Evolutionary conservation across 2,888 invertebrate species (phyloP).

Genomic region (Hemaris fuciformis): DNA sequence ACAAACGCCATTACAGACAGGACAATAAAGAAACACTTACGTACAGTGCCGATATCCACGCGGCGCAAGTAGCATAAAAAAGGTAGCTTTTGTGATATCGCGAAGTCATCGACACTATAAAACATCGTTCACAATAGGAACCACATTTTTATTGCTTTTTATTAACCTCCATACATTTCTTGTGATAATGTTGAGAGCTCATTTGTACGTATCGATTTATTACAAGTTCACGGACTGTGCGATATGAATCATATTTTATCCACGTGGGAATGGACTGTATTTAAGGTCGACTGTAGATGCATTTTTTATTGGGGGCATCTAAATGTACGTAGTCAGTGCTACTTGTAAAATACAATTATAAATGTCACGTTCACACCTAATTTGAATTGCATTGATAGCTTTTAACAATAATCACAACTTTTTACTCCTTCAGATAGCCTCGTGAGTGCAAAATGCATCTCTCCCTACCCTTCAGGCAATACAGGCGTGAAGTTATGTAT

Average conservation of each 20-base stretch:
- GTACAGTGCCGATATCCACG: not conserved
- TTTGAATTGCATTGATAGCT: not conserved
- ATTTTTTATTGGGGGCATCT: too few relatives aligned
- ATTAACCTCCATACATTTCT: conserved; percentile 13
- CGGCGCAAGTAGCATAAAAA: not conserved
- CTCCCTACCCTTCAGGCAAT: too few relatives aligned
- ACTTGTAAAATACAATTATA: too few relatives aligned
- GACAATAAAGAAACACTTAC: not conserved
- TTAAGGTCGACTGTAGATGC: not conserved
- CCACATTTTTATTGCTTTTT: conserved; percentile 4
- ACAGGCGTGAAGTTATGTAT: too few relatives aligned
- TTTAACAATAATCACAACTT: too few relatives aligned
- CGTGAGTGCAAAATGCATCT: too few relatives aligned
- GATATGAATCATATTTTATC: not conserved
- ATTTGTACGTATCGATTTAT: conserved; percentile 13
- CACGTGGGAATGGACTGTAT: not conserved
- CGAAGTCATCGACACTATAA: conserved; percentile 12
- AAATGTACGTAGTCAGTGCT: too few relatives aligned
- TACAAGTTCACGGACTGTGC: conserved; percentile 21
- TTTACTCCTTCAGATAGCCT: too few relatives aligned
- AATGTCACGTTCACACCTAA: not conserved
- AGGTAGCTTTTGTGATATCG: conserved; percentile 4
- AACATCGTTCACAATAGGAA: conserved; percentile 3
- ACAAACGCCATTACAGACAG: not conserved
- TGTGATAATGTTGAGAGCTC: conserved; percentile 9